phyloP scores from a whole-genome alignment of 1,140 invertebrate species.

The Lutraria rhynchaena region DNA sequence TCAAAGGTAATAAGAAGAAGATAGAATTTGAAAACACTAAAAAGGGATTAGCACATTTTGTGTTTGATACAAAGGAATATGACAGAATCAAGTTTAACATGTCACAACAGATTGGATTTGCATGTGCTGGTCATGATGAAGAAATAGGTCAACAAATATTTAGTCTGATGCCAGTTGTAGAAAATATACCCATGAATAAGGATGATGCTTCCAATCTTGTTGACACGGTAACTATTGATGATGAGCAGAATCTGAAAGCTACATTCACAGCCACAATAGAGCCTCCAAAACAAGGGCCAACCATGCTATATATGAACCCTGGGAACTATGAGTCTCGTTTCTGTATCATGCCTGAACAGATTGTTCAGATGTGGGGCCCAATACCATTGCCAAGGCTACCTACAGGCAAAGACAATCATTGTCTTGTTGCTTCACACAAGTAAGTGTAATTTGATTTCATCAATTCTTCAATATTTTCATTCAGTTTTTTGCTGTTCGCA shows the following conservation, averaged over 20 bases:
- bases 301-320: slow-evolving; percentile 65
- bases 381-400: slow-evolving; percentile 77
- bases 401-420: slow-evolving; percentile 73
- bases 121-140: slow-evolving; percentile 56
- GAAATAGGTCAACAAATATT: slow-evolving; percentile 63
- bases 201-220: slow-evolving; percentile 26
- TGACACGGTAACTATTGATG: slow-evolving; percentile 59
- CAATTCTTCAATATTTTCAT: too few relatives aligned
- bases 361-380: slow-evolving; percentile 80
- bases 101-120: slow-evolving; percentile 54
- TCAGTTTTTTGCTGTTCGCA: too few relatives aligned
- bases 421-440: slow-evolving; percentile 80
- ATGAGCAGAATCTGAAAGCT: slow-evolving; percentile 61
- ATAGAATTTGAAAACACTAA: slow-evolving; percentile 67
- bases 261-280: slow-evolving; percentile 61
- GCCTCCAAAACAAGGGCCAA: slow-evolving; percentile 69
- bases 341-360: slow-evolving; percentile 79
- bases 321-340: slow-evolving; percentile 68
- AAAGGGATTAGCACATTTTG: slow-evolving; percentile 61
- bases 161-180: slow-evolving; percentile 62
- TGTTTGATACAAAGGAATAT: slow-evolving; percentile 70
- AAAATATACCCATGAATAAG: slow-evolving; percentile 52
- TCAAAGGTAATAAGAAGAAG: slow-evolving; percentile 65
- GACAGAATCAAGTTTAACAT: slow-evolving; percentile 67
- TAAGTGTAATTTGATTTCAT: slow-evolving; percentile 64